phyloP scores from a whole-genome alignment of 2,113 vertebrate species.

The Ailurus styani region DNA sequence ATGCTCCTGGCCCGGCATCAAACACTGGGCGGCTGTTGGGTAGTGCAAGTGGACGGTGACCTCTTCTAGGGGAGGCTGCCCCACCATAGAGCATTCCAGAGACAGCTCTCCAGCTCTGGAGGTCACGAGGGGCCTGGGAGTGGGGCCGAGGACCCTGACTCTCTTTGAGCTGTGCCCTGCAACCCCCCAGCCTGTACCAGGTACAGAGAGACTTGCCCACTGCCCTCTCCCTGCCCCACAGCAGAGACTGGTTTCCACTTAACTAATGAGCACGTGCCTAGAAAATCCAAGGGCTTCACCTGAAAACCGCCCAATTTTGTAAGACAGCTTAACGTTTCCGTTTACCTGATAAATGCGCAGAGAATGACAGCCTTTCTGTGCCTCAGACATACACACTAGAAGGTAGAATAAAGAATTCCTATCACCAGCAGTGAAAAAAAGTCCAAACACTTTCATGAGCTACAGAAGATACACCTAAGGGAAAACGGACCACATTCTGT shows the following conservation, averaged over 20 bases:
- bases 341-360: not conserved
- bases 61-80: not conserved
- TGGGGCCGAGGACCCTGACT: not conserved
- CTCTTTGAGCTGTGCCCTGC: not conserved
- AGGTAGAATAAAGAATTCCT: not conserved
- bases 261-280: not conserved
- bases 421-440: not conserved
- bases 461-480: not conserved
- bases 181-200: not conserved
- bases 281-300: not conserved
- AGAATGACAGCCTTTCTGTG: not conserved
- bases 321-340: not conserved
- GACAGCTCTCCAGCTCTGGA: not conserved
- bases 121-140: fast-evolving
- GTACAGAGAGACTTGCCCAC: not conserved
- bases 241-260: not conserved
- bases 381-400: not conserved
- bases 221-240: not conserved
- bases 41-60: not conserved
- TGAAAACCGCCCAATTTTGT: not conserved
- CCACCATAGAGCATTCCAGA: not conserved
- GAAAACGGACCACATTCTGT: not conserved
- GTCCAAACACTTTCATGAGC: not conserved
- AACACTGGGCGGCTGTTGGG: not conserved
- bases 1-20: not conserved